These are phyloP conservation scores for Gryon sp. DNA, from an alignment of 1,140 invertebrate genomes.

Conservation along the genomic window DNA sequence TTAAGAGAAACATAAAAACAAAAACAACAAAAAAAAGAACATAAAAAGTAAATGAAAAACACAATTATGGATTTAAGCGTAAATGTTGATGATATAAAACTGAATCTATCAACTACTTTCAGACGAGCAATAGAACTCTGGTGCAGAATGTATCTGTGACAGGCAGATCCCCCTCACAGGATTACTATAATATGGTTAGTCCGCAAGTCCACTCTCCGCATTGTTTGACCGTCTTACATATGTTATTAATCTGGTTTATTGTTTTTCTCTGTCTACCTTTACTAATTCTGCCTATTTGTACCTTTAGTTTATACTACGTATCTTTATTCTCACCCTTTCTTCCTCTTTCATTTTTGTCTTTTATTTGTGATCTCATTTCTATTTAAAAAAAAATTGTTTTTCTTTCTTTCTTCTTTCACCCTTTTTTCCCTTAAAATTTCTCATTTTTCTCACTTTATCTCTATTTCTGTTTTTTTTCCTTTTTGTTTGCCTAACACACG, in stretches of 20 bases:
- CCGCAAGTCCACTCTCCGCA: conserved; percentile 79
- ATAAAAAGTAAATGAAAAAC: conserved; percentile 32
- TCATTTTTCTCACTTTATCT: conserved; percentile 1
- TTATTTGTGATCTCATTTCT: conserved; percentile 5
- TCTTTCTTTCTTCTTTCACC: conserved; percentile 9
- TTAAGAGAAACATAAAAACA: background rate
- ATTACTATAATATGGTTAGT: conserved; percentile 80
- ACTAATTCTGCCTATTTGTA: conserved; percentile 42
- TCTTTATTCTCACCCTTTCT: conserved; percentile 26
- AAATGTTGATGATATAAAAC: conserved; percentile 75
- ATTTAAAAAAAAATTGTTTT: too few species aligned
- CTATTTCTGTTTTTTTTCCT: conserved; percentile 37
- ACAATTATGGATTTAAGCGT: conserved; percentile 60
- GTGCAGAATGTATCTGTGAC: conserved; percentile 81
- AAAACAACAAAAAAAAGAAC: conserved; percentile 2
- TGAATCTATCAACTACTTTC: conserved; percentile 80
- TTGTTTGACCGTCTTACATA: conserved; percentile 80
- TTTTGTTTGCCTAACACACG: conserved; percentile 58
- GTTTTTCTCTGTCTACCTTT: conserved; percentile 53
- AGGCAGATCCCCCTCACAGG: conserved; percentile 81
- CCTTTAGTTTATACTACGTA: conserved; percentile 29
- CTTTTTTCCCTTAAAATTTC: conserved; percentile 1
- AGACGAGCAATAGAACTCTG: conserved; percentile 81
- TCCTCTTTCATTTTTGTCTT: too few species aligned
- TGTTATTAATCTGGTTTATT: conserved; percentile 70